phyloP scores from a whole-genome alignment of 1,140 invertebrate species.

The Brachionus sp. region DNA sequence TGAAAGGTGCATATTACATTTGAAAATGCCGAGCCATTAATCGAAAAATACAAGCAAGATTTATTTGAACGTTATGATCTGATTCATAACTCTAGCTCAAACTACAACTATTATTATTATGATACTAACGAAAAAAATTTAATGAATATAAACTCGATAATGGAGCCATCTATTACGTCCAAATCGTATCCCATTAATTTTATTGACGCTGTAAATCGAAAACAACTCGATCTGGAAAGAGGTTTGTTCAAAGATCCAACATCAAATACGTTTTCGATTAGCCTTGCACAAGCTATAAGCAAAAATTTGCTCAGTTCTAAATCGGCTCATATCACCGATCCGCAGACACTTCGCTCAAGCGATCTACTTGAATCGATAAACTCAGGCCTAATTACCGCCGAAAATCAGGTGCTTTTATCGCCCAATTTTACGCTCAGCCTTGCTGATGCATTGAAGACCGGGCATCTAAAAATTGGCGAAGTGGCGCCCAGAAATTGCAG shows the following conservation, averaged over 20 bases:
- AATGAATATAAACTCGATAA: slow-evolving; percentile 28
- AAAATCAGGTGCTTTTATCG: neutral
- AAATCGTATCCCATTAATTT: neutral
- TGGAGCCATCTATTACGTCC: neutral
- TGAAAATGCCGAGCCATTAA: slow-evolving; percentile 34
- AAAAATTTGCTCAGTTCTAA: neutral
- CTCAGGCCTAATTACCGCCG: neutral
- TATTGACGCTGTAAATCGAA: slow-evolving; percentile 36
- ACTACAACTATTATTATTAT: slow-evolving; percentile 43
- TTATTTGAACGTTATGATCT: slow-evolving; percentile 19
- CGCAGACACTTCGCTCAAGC: neutral
- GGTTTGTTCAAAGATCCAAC: neutral
- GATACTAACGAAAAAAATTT: neutral
- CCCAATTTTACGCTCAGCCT: neutral
- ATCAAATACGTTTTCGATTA: neutral
- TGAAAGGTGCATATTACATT: slow-evolving; percentile 32
- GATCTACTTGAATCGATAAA: slow-evolving; percentile 14
- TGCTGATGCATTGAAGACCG: slow-evolving; percentile 20
- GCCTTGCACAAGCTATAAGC: neutral
- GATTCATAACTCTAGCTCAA: neutral
- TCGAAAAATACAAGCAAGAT: slow-evolving; percentile 19
- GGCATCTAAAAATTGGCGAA: slow-evolving; percentile 16
- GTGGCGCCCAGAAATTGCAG: neutral
- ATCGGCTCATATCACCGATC: neutral
- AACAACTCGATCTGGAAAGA: slow-evolving; percentile 6